Base-by-base conservation (phyloP, 2,797 vertebrate genomes). In the Clarias pachynema region DNA sequence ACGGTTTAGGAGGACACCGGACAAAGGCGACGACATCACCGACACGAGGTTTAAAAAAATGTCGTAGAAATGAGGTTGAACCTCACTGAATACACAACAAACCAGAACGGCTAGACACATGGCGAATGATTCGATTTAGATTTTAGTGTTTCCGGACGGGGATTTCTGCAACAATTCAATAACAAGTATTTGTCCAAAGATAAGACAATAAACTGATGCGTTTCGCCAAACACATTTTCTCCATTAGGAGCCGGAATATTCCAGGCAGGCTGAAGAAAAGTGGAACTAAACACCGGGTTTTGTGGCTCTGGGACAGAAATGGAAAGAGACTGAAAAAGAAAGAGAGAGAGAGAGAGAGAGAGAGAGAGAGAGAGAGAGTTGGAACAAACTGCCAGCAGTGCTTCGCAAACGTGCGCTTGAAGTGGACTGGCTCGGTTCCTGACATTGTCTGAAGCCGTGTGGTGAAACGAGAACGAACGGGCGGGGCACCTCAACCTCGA, bases 141-240 rank as follows among this genome's bases (percentile, higher is more conserved):
- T 44, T 44, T n/a, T 29, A 57, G 26, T 5, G 26, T 59, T 34
- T 60, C 75, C 22, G 31, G 31, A 29, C 6, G 53, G 53, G 6
- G 57, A 15, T 62, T 79, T 16, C 0, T 24, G 31, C 10, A 37
- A 16, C 75, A 8, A 60, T 57, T 62, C 34, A n/a, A 62, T 22
- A 63, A 44, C 34, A n/a, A 79, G 18, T n/a, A 59, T 77, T 53
- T 84, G 83, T 80, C 74, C 20, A 22, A 59, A 0, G 68, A 88
- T 62, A 63, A 72, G 56, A 88, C 59, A 26, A 49, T 37, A 83
- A 81, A 77, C 92, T 91, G 91, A 94, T 0, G 1, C 1, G 91
- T 94, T 94, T 29, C 93, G 91, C 92, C 57, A 79, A 92, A 92
- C 92, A 94, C 91, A 93, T 93, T 94, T 93, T 92, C 89, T 92